A percentile compares a stretch with the other conserved stretches of the same genome.
Evolutionary conservation across 2,113 vertebrate genomes (phyloP).

Genomic region (Epinephelus moara): DNA sequence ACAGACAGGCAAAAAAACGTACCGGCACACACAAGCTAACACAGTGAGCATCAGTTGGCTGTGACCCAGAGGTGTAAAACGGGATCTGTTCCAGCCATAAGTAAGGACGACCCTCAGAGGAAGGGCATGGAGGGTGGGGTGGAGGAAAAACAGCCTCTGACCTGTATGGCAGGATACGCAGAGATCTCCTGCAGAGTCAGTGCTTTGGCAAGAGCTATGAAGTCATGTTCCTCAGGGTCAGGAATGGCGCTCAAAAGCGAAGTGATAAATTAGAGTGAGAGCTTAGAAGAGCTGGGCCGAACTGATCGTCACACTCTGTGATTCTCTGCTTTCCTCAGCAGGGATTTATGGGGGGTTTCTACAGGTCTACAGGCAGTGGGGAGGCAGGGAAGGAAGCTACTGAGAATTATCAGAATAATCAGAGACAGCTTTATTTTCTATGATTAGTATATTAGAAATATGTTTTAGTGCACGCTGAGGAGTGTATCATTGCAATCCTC

Average conservation of each 20-base stretch:
- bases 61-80: slow-evolving; percentile 51
- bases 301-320: slow-evolving; percentile 20
- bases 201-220: slow-evolving; percentile 54
- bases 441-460: slow-evolving; percentile 14
- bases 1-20: not conserved
- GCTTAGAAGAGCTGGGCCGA: slow-evolving; percentile 29
- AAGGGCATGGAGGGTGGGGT: slow-evolving; percentile 36
- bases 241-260: slow-evolving; percentile 20
- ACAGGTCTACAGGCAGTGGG: slow-evolving; percentile 14
- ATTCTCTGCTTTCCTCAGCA: slow-evolving; percentile 25
- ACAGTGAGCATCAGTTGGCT: slow-evolving; percentile 18
- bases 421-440: slow-evolving; percentile 13
- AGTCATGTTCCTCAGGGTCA: slow-evolving; percentile 46
- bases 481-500: slow-evolving; percentile 12
- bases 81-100: slow-evolving; percentile 42
- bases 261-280: slow-evolving; percentile 47
- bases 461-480: slow-evolving; percentile 3
- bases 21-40: not conserved
- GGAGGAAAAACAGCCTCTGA: slow-evolving; percentile 40
- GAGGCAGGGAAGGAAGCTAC: not conserved
- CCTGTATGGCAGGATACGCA: slow-evolving; percentile 49
- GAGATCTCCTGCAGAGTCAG: slow-evolving; percentile 50
- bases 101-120: slow-evolving; percentile 32
- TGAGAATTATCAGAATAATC: slow-evolving; percentile 6
- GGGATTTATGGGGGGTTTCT: slow-evolving; percentile 8